A percentile compares a stretch with the other conserved stretches of the same genome.
Evolutionary conservation across 2,113 vertebrate genomes (phyloP).

Genomic region (Petrocephalus zakoni): DNA sequence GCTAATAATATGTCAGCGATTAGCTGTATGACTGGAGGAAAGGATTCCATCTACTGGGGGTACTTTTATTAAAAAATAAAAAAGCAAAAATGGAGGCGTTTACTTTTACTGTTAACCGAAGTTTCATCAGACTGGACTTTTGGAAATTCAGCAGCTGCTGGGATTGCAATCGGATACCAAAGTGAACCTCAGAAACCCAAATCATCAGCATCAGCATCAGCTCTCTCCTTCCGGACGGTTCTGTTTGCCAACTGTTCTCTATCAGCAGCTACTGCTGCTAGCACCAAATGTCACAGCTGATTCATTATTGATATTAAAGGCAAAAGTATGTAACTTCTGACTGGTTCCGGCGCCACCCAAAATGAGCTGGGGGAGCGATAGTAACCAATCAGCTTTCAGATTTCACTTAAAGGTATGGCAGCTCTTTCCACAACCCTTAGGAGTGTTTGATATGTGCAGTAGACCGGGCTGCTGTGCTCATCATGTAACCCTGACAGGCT

Average conservation of each 20-base stretch:
- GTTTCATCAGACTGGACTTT: not conserved
- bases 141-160: not conserved
- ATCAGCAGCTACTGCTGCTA: not conserved
- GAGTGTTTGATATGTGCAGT: not conserved
- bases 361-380: not conserved
- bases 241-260: not conserved
- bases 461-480: not conserved
- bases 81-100: not conserved
- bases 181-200: not conserved
- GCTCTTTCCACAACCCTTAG: not conserved
- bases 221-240: not conserved
- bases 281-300: not conserved
- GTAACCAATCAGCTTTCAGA: not conserved
- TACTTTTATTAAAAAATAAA: not conserved
- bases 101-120: not conserved
- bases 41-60: not conserved
- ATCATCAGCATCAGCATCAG: too few relatives aligned
- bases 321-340: not conserved
- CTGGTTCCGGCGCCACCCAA: not conserved
- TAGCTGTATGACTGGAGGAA: not conserved
- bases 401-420: not conserved
- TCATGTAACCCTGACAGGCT: not conserved
- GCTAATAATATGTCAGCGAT: not conserved
- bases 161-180: not conserved
- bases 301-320: not conserved